These are phyloP conservation scores for Seira sanloemensis DNA, from an alignment of 2,888 invertebrate genomes.

Conservation along the genomic window DNA sequence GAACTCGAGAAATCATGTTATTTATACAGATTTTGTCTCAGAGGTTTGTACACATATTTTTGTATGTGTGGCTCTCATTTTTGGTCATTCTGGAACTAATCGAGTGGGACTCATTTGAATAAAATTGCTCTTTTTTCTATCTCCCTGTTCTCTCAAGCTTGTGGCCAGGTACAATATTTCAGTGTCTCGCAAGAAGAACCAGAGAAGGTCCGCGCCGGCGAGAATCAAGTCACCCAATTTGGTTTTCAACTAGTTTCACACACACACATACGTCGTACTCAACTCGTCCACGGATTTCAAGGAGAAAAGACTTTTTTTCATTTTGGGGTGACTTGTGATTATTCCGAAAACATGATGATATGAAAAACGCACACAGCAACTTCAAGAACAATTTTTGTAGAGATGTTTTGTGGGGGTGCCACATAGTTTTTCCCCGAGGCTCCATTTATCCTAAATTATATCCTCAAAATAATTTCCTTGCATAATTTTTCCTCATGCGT, in stretches of 20 bases:
- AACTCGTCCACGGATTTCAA: too few relatives aligned
- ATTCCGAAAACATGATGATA: too few relatives aligned
- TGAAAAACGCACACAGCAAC: too few relatives aligned
- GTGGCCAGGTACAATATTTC: conserved; percentile 72
- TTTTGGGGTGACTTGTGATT: too few relatives aligned
- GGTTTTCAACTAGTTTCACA: conserved; percentile 44
- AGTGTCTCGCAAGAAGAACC: conserved; percentile 65
- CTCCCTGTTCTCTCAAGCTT: conserved; percentile 56
- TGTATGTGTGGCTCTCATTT: conserved; percentile 7
- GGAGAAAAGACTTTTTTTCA: too few relatives aligned
- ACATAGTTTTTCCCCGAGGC: too few relatives aligned
- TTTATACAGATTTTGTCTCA: conserved; percentile 72
- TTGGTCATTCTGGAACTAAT: conserved; percentile 23
- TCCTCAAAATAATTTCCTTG: too few relatives aligned
- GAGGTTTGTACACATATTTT: conserved; percentile 62
- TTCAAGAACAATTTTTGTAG: too few relatives aligned
- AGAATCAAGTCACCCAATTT: conserved; percentile 56
- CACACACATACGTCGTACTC: too few relatives aligned
- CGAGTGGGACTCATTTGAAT: conserved; percentile 19
- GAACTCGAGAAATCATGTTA: conserved; percentile 71
- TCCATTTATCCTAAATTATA: too few relatives aligned
- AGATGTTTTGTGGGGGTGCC: too few relatives aligned
- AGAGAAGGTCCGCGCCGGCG: conserved; percentile 50
- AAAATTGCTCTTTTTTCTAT: conserved; percentile 6
- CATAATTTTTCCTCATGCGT: too few relatives aligned